phyloP scores from a whole-genome alignment of 2,888 invertebrate genomes.

The Gymnocheta viridis region DNA sequence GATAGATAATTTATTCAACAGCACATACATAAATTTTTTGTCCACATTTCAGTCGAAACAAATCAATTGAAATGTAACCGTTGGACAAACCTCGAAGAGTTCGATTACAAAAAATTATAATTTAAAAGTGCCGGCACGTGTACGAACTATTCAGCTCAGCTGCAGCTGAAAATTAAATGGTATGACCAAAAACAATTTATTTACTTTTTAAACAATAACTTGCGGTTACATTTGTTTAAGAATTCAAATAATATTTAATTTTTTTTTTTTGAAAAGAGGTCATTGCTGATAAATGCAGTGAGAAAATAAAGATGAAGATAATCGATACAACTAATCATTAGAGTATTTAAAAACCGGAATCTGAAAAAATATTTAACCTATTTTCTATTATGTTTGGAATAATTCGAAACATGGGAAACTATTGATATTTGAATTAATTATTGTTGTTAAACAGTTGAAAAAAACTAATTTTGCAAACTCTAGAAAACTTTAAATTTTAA shows the following conservation, averaged over 20 bases:
- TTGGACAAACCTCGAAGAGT: not conserved
- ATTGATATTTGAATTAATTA: no score
- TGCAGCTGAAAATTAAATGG: slow-evolving; percentile 31
- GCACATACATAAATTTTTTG: not conserved
- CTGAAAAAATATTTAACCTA: no score
- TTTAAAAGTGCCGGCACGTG: slow-evolving; percentile 34
- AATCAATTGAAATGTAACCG: slow-evolving; percentile 24
- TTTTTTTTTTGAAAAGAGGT: no score
- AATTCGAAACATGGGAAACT: no score
- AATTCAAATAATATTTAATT: not conserved
- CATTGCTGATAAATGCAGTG: no score
- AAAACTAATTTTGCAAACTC: not conserved
- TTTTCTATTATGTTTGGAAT: no score
- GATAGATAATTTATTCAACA: slow-evolving; percentile 17
- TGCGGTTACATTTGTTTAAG: not conserved
- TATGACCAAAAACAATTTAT: not conserved
- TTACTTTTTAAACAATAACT: not conserved
- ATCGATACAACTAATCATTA: no score
- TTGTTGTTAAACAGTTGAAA: no score
- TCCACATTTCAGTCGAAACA: not conserved
- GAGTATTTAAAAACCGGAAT: no score
- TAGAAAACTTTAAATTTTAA: not conserved
- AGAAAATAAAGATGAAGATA: no score
- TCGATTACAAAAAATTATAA: not conserved
- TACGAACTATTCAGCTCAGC: not conserved